phyloP scores from a whole-genome alignment of 2,797 vertebrate species.

The Tachyglossus aculeatus region DNA sequence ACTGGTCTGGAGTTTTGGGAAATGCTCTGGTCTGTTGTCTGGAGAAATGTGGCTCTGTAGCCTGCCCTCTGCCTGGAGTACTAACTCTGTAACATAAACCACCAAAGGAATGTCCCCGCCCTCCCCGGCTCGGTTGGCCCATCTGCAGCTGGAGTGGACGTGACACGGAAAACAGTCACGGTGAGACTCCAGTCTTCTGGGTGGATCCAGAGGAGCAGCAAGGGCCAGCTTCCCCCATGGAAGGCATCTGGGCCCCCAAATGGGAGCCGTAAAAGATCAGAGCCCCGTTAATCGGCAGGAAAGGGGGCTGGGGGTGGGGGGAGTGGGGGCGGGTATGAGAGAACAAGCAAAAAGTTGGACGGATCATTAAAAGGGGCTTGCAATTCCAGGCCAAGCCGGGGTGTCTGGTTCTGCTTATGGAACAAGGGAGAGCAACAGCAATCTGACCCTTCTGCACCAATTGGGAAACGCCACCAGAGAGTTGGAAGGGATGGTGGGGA shows the following conservation, averaged over 20 bases:
- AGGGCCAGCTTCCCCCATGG: conserved; percentile 50
- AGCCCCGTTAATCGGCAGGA: conserved; percentile 58
- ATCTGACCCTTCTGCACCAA: conserved; percentile 14
- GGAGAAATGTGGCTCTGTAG: too few species aligned
- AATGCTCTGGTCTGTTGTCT: too few species aligned
- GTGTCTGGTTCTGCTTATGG: conserved; percentile 54
- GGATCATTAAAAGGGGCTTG: conserved; percentile 39
- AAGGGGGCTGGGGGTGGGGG: conserved; percentile 49
- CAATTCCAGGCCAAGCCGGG: conserved; percentile 46
- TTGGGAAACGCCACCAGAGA: not conserved
- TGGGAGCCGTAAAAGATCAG: conserved; percentile 56
- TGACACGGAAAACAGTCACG: not conserved
- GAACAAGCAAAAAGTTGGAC: conserved; percentile 56
- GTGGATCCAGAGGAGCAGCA: conserved; percentile 33
- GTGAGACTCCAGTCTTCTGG: not conserved
- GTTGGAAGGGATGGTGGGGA: not conserved
- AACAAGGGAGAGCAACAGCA: conserved; percentile 8
- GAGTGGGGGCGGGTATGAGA: conserved; percentile 56
- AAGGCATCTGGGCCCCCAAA: conserved; percentile 52
- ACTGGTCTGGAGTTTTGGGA: too few species aligned
- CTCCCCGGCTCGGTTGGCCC: too few species aligned
- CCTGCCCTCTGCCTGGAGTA: too few species aligned
- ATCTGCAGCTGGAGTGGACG: not conserved
- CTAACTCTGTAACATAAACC: not conserved
- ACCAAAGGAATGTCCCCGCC: not conserved